Conservation (phyloP, 2,888 invertebrate genomes). For the Sussaba pulchella region DNA sequence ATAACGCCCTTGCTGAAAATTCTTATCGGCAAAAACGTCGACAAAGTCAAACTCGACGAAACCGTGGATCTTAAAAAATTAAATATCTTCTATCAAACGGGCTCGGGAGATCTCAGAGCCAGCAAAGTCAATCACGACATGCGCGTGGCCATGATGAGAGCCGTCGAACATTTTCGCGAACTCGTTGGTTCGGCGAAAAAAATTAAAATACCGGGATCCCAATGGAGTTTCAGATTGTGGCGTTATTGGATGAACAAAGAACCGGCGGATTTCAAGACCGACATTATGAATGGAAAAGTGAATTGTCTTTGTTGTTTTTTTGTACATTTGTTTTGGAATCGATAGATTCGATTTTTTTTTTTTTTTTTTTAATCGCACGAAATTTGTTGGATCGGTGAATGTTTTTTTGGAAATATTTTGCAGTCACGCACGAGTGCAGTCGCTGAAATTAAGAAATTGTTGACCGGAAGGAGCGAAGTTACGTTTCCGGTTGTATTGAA, state of each 20-base stretch:
- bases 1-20: slow-evolving; percentile 91
- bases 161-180: slow-evolving; percentile 83
- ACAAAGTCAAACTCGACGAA: slow-evolving; percentile 86
- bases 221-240: slow-evolving; percentile 89
- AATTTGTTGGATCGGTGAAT: neutral
- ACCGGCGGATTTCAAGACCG: slow-evolving; percentile 86
- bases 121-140: slow-evolving; percentile 90
- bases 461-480: slow-evolving; percentile 87
- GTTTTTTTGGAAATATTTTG: slow-evolving; percentile 44
- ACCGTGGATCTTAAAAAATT: slow-evolving; percentile 88
- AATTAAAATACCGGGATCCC: slow-evolving; percentile 83
- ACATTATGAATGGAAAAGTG: slow-evolving; percentile 88
- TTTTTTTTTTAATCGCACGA: no score
- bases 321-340: neutral
- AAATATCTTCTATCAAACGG: slow-evolving; percentile 91
- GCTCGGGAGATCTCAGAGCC: slow-evolving; percentile 90
- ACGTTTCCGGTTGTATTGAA: slow-evolving; percentile 89
- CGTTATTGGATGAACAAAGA: slow-evolving; percentile 91
- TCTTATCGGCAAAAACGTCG: slow-evolving; percentile 86
- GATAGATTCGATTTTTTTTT: no score
- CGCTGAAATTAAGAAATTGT: slow-evolving; percentile 82
- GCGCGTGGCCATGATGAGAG: slow-evolving; percentile 87
- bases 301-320: slow-evolving; percentile 1
- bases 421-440: slow-evolving; percentile 77
- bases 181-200: slow-evolving; percentile 80